A percentile compares a stretch with the other conserved stretches of the same genome.
phyloP scores from a whole-genome alignment of 2,113 vertebrate species.

The Pelusios castaneus region DNA sequence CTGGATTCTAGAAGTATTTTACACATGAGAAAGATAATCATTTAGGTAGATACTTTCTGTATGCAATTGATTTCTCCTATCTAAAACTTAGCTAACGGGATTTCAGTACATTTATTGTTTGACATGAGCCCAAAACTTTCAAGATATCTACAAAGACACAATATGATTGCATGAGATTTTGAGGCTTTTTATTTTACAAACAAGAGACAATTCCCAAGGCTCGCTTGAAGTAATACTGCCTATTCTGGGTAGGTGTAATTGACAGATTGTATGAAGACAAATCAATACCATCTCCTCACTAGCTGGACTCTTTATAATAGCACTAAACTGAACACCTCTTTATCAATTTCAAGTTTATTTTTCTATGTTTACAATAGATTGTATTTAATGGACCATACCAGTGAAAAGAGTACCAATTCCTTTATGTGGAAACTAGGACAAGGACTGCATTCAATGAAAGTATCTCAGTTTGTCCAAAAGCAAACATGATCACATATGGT shows the following conservation, averaged over 20 bases:
- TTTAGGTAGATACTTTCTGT: constrained; percentile 78
- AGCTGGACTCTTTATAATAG: constrained; percentile 8
- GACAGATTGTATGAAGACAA: constrained; percentile 59
- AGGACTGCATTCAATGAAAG: neutral
- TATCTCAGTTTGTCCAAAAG: neutral
- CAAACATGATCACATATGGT: neutral
- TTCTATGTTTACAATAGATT: constrained; percentile 28
- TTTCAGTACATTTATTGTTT: neutral
- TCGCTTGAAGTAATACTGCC: constrained; percentile 35
- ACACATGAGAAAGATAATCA: constrained; percentile 67
- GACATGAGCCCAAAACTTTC: constrained; percentile 26
- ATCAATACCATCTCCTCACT: constrained; percentile 42
- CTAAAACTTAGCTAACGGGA: constrained; percentile 8
- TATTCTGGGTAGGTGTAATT: constrained; percentile 41
- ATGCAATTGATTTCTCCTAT: constrained; percentile 68
- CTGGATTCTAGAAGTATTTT: constrained; percentile 44
- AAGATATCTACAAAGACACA: neutral
- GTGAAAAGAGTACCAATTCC: neutral
- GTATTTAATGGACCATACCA: neutral
- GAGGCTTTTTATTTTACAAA: constrained; percentile 33
- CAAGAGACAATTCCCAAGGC: constrained; percentile 50
- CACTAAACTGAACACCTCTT: constrained; percentile 36
- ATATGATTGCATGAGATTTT: constrained; percentile 27
- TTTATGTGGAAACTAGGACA: constrained; percentile 15
- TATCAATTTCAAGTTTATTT: constrained; percentile 42